Evolutionary conservation across 1,140 invertebrate species (phyloP), one percentile per base, ranked within the genome.

Genomic region (Odontomachus brunneus): DNA sequence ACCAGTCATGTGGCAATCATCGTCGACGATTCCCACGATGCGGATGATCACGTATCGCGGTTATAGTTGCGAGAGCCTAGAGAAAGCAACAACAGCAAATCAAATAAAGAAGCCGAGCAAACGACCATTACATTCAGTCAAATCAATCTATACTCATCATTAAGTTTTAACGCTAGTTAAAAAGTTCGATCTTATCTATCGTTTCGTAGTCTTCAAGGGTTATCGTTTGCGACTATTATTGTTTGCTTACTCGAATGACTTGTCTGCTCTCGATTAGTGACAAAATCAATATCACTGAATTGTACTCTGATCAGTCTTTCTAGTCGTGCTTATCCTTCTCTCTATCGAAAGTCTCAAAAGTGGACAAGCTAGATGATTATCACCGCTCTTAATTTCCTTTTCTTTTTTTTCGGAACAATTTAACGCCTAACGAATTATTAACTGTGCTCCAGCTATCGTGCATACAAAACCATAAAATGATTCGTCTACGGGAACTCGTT

Each of bases 1-100:
- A 82, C 84, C 89, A 89, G 84, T 90, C 82, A 88, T 90, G 89
- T 83, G 89, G 85, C 87, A 83, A 62, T 71, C 63, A 84, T 33
- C 5, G 29, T 83, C 76, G 67, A 67, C 55, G 53, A 57, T 71
- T 22, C 71, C 51, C 69, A 65, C 74, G 69, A 53, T 26, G 48
- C 26, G 65, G 74, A 53, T 53, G 85, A 81, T 74, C 84, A 81
- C 69, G 75, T 73, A 65, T 48, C 44, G 19, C 67, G 62, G 29
- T 71, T 57, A 88, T 81, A 75, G 72, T 57, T 63, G 65, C 48
- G 65, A 87, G 85, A 89, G 78, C 88, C 88, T 89, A 89, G 0
- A 88, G 88, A 89, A 88, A 82, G 74, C 26, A 89, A 89, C 55
- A 78, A 83, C 38, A 81, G 22, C 7, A 84, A 73, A 80, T 89